Evolutionary conservation across 2,797 vertebrate species (phyloP), one percentile per base, ranked within the genome.

Genomic region (Varecia variegata): DNA sequence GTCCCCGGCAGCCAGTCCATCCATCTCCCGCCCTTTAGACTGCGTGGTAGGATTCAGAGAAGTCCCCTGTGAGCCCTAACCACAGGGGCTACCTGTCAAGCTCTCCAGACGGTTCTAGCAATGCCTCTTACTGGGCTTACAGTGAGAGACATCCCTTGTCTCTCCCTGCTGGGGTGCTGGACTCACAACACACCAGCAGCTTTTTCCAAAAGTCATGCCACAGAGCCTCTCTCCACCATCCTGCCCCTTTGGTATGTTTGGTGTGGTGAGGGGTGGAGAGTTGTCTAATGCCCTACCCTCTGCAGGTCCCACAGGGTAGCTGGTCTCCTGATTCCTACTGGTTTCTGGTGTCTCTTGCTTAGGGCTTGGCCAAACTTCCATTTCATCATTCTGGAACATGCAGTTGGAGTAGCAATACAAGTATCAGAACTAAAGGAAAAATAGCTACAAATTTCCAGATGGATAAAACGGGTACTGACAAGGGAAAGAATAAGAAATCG

Each of bases 281-380:
- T 1, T 10, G 17, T 25, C 58, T 23, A 0, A 50, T 1, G 4
- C 13, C 2, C 7, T 35, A 10, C 35, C 4, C 56, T 30, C 38
- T 5, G 5, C 50, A 25, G 25, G 17, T 79, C 20, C 50, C 32
- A 3, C 20, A 21, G 6, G 12, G 32, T 0, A 23, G 30, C 20
- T 13, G 27, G 47, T 40, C 50, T 62, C 79, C 50, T 20, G 1
- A 56, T 54, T 47, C 79, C 76, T 25, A 1, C 3, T 27, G 27
- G 50, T 27, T 5, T 38, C 52, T 30, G 17, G 32, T 10, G 27
- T 30, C 76, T 40, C 3, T 13, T 7, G 82, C 81, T 27, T 32
- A 67, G 38, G 38, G 17, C 1, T 6, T 27, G 47, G 25, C 71
- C 60, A 7, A 73, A 92, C 30, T 43, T 38, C 25, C n/a, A 14